Conservation (phyloP, 2,113 vertebrate species). For the Dolichotis patagonum region DNA sequence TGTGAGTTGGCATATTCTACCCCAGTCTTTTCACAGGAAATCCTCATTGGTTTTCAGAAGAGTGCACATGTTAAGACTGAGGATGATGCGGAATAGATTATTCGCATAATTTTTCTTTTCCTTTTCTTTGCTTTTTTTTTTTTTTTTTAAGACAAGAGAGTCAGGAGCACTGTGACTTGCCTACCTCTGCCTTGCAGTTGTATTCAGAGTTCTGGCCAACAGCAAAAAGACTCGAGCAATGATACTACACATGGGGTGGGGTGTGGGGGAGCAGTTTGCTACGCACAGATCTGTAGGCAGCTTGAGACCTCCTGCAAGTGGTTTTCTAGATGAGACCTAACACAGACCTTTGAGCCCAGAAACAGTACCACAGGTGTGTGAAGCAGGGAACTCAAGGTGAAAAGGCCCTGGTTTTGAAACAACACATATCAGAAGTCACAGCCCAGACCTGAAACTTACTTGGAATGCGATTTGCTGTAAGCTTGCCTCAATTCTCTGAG, state of each 20-base stretch:
- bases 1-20: conserved; percentile 66
- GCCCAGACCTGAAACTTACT: neutral
- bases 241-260: no score
- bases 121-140: no score
- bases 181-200: neutral
- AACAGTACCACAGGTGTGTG: neutral
- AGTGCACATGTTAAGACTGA: conserved; percentile 59
- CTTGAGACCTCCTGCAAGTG: neutral
- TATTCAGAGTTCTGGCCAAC: no score
- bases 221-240: neutral
- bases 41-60: conserved; percentile 69
- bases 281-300: neutral
- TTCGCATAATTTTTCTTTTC: neutral
- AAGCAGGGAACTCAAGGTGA: neutral
- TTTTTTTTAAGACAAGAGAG: neutral
- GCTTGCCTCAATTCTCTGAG: neutral
- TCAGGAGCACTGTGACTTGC: neutral
- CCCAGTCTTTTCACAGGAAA: conserved; percentile 68
- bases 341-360: neutral
- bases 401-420: neutral
- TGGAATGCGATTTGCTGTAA: neutral
- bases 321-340: neutral
- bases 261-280: neutral
- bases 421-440: neutral
- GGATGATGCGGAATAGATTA: conserved; percentile 43